Percentiles rank a stretch among this genome's conserved stretches.
Evolutionary conservation across 2,888 invertebrate species (phyloP).

Genomic region (Agrochola circellaris): DNA sequence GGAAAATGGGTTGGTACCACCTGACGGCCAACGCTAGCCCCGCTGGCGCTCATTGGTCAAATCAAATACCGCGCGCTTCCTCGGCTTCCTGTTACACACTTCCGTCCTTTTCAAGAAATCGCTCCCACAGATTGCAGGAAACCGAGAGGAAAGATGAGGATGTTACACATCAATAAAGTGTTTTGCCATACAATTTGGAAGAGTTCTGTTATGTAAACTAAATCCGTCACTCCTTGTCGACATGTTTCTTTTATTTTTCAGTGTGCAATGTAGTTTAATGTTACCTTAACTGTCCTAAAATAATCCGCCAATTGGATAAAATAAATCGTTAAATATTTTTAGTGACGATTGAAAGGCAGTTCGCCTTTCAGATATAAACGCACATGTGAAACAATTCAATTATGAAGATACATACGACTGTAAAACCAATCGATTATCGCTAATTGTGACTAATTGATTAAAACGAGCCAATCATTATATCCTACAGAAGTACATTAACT

Average conservation of each 20-base stretch:
- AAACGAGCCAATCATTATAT: conserved; percentile 22
- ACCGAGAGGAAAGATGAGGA: no score
- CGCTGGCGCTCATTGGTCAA: no score
- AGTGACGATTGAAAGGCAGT: no score
- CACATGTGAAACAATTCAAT: conserved; percentile 18
- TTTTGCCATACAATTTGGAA: neutral
- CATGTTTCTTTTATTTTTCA: neutral
- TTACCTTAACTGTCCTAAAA: neutral
- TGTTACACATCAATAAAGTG: neutral
- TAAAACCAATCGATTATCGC: conserved; percentile 26
- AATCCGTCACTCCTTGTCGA: no score
- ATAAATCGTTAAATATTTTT: neutral
- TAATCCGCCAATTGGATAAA: neutral
- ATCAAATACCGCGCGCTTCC: no score
- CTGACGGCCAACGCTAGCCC: no score
- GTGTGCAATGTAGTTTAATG: neutral
- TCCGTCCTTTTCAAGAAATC: no score
- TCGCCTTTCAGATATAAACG: neutral
- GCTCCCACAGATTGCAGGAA: no score
- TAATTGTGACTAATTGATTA: conserved; percentile 36
- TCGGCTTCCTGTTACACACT: no score
- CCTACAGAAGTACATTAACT: conserved; percentile 13
- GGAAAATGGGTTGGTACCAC: no score
- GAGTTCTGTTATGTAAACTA: neutral
- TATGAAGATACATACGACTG: conserved; percentile 22